Evolutionary conservation across 2,797 vertebrate genomes (phyloP).

Genomic region (Micropoecilia bifurca): DNA sequence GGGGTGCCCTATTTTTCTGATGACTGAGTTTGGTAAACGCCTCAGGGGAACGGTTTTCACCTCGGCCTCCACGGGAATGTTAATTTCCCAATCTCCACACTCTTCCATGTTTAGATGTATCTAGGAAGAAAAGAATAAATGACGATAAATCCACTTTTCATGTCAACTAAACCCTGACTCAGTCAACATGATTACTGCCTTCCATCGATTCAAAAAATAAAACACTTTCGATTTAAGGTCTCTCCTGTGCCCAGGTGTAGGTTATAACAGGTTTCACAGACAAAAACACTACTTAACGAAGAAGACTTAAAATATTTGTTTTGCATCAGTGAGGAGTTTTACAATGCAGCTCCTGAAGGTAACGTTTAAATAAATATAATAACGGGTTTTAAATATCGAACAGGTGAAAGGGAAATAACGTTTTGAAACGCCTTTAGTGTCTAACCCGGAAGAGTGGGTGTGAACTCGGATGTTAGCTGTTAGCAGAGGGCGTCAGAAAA

Average conservation of each 20-base stretch:
- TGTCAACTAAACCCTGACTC: not conserved
- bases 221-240: not conserved
- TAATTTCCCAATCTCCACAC: conserved; percentile 53
- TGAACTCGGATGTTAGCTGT: not conserved
- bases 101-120: conserved; percentile 35
- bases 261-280: too few relatives aligned
- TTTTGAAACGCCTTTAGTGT: not conserved
- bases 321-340: too few relatives aligned
- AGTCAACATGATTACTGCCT: not conserved
- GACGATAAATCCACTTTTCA: not conserved
- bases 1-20: conserved; percentile 44
- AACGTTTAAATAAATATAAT: not conserved
- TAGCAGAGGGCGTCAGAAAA: not conserved
- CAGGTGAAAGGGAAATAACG: not conserved
- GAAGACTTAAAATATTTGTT: not conserved
- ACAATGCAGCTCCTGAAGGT: too few relatives aligned
- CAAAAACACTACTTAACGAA: not conserved
- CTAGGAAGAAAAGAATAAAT: conserved; percentile 19
- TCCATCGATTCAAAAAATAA: not conserved
- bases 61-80: conserved; percentile 69
- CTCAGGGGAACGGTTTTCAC: conserved; percentile 54
- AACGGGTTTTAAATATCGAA: not conserved
- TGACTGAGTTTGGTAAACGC: conserved; percentile 43
- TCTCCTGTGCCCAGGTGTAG: not conserved
- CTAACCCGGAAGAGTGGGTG: not conserved